Evolutionary conservation across 2,888 invertebrate species (phyloP).

Genomic region (Eilema caniola): DNA sequence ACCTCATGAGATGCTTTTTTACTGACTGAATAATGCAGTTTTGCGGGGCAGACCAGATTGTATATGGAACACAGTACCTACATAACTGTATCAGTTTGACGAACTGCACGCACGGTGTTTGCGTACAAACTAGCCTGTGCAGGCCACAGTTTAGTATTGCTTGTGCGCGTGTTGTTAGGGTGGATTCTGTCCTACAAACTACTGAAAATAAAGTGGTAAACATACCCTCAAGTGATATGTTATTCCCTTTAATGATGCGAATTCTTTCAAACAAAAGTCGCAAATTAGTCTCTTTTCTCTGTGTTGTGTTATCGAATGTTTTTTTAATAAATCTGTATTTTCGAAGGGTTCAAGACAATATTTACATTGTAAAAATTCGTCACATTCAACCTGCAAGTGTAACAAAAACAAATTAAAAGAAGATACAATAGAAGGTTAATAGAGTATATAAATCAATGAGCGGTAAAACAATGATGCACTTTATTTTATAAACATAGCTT

Average conservation of each 20-base stretch:
- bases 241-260: not conserved
- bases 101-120: no score
- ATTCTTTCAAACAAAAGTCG: not conserved
- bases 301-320: conserved; percentile 7
- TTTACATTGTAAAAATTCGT: not conserved
- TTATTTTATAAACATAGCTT: not conserved
- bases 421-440: not conserved
- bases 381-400: not conserved
- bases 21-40: no score
- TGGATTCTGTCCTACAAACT: no score
- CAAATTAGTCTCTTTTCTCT: not conserved
- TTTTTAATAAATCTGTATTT: not conserved
- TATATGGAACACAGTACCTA: no score
- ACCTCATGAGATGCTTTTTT: no score
- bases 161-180: not conserved
- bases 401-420: not conserved
- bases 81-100: no score
- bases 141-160: no score
- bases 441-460: not conserved
- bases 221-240: not conserved
- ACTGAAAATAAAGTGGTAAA: not conserved
- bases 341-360: conserved; percentile 9
- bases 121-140: no score
- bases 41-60: no score
- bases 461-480: not conserved